Base-by-base conservation (phyloP, 2,888 invertebrate species). In the Leucophora obtusa region DNA sequence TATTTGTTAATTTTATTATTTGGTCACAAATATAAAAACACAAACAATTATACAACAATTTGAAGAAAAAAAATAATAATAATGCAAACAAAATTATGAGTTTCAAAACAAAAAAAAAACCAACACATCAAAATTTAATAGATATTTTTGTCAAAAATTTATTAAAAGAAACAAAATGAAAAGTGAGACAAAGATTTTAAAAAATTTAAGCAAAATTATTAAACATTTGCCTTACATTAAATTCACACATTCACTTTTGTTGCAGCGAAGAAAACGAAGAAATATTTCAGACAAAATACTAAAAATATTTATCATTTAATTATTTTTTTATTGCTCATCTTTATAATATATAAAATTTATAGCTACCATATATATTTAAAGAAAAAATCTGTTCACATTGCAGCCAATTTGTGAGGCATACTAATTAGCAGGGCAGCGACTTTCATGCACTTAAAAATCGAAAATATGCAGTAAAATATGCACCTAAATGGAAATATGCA, bases 341-440 rank as follows among this genome's bases (percentile, higher is more conserved):
- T 3, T 28, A 28, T 28, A 28, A 28, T 28, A 28, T 28, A 28
- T 28, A 28, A 7, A 21, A 21, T 21, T 21, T 21, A 21, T 21
- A 21, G 21, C 21, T 21, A 21, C 4, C 21, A 21, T 21, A 21
- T 21, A 21, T 21, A 21, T 21, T 28, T 28, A 60, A 60, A 43
- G 21, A 15, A n/a, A 38, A 18, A 33, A 5, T 24, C 8, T 9
- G 17, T 59, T 18, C 10, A 3, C 9, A 38, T 43, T 15, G 24
- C n/a, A 66, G 54, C 21, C 38, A 38, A 66, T 66, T 54, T 66
- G n/a, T 24, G n/a, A 54, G 53, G 4, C 8, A 21, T 21, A 53
- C 53, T 65, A 21, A 65, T n/a, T n/a, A n/a, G n/a, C n/a, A n/a
- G n/a, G n/a, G n/a, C n/a, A n/a, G n/a, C n/a, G n/a, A n/a, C n/a